Conservation (phyloP, 2,113 vertebrate genomes). For the Mungos mungo region DNA sequence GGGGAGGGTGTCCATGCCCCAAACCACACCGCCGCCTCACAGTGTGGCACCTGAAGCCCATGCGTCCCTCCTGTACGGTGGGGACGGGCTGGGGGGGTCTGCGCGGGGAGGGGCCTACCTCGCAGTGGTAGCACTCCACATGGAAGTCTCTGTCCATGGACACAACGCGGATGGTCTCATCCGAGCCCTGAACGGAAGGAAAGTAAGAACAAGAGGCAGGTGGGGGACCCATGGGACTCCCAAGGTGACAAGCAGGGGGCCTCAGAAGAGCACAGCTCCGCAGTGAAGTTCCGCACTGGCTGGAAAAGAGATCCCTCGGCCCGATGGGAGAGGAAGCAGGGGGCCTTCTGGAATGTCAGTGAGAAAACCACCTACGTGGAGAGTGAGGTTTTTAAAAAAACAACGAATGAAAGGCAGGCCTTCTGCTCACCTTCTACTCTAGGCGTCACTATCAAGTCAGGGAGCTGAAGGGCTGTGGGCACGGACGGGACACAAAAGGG, state of each 20-base stretch:
- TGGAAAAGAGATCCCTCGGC: background rate
- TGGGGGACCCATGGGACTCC: fast-evolving
- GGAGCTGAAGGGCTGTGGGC: background rate
- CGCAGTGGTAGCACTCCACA: conserved; percentile 95
- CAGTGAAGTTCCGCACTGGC: fast-evolving
- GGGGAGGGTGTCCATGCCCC: background rate
- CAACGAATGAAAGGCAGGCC: background rate
- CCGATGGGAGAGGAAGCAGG: fast-evolving
- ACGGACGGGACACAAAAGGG: fast-evolving
- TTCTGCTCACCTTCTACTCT: background rate
- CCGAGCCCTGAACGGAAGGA: conserved; percentile 89
- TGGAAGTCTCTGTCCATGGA: conserved; percentile 99
- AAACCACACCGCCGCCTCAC: background rate
- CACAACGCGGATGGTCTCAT: conserved; percentile 97
- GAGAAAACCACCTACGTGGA: background rate
- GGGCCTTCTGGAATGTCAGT: background rate
- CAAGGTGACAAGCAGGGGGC: background rate
- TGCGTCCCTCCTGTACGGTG: fast-evolving
- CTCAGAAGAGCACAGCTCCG: background rate
- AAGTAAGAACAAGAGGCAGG: background rate
- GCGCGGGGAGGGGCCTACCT: conserved; percentile 86
- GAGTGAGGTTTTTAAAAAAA: background rate
- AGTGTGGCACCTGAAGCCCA: conserved; percentile 24
- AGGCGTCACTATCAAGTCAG: background rate
- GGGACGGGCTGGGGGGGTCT: fast-evolving